Conservation (phyloP, 2,797 vertebrate genomes). For the Aphelocoma californica region DNA sequence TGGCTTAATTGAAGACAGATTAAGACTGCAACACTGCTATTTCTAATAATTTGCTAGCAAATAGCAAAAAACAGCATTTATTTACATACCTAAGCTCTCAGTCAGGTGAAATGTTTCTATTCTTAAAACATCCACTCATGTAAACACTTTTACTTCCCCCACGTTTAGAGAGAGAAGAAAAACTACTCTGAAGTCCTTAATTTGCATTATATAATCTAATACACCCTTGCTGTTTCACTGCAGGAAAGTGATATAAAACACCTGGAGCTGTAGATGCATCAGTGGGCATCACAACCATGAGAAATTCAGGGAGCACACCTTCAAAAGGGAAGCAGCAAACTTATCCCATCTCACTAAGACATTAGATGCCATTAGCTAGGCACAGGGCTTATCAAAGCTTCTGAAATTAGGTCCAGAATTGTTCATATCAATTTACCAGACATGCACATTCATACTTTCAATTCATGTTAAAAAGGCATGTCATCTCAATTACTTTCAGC, state of each 20-base stretch:
- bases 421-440: neutral
- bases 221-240: neutral
- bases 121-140: slow-evolving; percentile 28
- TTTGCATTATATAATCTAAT: neutral
- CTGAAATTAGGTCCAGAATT: neutral
- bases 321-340: neutral
- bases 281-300: neutral
- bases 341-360: neutral
- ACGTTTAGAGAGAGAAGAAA: slow-evolving; percentile 31
- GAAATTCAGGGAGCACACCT: neutral
- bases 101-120: slow-evolving; percentile 29
- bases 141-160: slow-evolving; percentile 56
- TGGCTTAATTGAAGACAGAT: slow-evolving; percentile 70
- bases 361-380: slow-evolving; percentile 20
- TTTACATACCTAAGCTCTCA: slow-evolving; percentile 28
- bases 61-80: neutral
- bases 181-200: slow-evolving; percentile 9
- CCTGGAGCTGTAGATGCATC: slow-evolving; percentile 19
- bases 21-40: slow-evolving; percentile 69
- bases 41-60: slow-evolving; percentile 48
- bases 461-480: slow-evolving; percentile 7
- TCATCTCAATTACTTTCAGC: neutral
- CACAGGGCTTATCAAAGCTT: neutral
- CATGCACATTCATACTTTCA: neutral
- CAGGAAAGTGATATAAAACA: slow-evolving; percentile 7